A percentile compares a stretch with the other conserved stretches of the same genome.
phyloP scores from a whole-genome alignment of 2,888 invertebrate genomes.

The Polymixis lichenea region DNA sequence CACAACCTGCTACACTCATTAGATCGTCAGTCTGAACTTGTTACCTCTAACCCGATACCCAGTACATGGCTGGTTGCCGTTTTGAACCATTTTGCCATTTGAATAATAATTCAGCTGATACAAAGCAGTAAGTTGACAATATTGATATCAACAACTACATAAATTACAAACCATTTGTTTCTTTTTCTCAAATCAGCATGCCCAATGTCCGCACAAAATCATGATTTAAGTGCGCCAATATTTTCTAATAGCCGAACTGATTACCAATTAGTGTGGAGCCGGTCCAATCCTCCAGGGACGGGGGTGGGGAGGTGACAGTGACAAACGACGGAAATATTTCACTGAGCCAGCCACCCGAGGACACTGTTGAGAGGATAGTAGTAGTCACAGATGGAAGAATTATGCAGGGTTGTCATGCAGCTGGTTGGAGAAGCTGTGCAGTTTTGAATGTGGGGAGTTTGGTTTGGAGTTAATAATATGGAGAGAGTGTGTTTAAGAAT shows the following conservation, averaged over 20 bases:
- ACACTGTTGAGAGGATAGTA: slow-evolving; percentile 56
- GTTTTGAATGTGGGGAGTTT: slow-evolving; percentile 18
- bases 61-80: background rate
- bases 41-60: background rate
- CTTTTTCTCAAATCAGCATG: slow-evolving; percentile 25
- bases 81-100: too few relatives aligned
- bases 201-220: slow-evolving; percentile 44
- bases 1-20: too few relatives aligned
- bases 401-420: slow-evolving; percentile 20
- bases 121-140: too few relatives aligned
- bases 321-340: slow-evolving; percentile 74
- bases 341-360: slow-evolving; percentile 63
- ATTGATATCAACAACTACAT: slow-evolving; percentile 2
- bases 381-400: slow-evolving; percentile 52
- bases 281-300: slow-evolving; percentile 51
- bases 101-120: background rate
- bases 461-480: background rate
- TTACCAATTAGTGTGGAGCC: slow-evolving; percentile 68
- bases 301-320: slow-evolving; percentile 65
- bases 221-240: slow-evolving; percentile 65
- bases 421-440: background rate
- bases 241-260: slow-evolving; percentile 69
- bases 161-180: slow-evolving; percentile 17
- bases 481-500: background rate
- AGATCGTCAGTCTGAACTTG: background rate